A percentile compares a stretch with the other conserved stretches of the same genome.
Evolutionary conservation across 2,797 vertebrate genomes (phyloP).

Genomic region (Onychomys torridus): DNA sequence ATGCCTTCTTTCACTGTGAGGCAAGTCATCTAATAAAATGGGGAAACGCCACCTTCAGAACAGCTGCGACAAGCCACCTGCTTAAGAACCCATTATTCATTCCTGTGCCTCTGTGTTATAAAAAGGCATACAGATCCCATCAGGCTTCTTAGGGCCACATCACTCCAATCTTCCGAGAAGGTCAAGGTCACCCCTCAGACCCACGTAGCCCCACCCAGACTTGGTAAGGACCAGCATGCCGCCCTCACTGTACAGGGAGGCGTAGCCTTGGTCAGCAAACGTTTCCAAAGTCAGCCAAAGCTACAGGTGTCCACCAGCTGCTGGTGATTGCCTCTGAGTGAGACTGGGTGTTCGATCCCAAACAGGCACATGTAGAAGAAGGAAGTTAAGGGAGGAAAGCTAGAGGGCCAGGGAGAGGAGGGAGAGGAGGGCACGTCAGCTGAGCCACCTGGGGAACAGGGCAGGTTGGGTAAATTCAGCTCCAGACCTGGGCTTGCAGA

Average conservation of each 20-base stretch:
- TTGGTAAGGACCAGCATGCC: background rate
- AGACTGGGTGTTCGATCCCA: background rate
- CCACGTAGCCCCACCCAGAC: background rate
- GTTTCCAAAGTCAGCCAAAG: slow-evolving; percentile 2
- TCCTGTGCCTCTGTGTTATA: background rate
- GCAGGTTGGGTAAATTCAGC: background rate
- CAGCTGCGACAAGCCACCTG: background rate
- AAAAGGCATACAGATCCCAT: background rate
- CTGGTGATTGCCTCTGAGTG: background rate
- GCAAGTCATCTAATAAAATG: slow-evolving; percentile 28
- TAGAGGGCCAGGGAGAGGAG: too few species aligned
- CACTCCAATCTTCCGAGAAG: slow-evolving; percentile 27
- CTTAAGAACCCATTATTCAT: background rate
- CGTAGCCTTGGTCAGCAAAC: background rate
- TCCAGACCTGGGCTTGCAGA: background rate
- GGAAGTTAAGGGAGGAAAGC: too few species aligned
- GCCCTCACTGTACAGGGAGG: background rate
- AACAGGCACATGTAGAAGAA: background rate
- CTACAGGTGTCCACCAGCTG: background rate
- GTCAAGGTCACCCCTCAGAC: background rate
- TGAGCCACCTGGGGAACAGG: too few species aligned
- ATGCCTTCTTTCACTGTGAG: slow-evolving; percentile 17
- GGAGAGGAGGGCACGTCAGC: too few species aligned
- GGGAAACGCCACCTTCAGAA: background rate
- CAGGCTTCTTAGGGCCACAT: background rate